Base-by-base conservation (phyloP, 2,797 vertebrate species). In the Tokudaia tokunoshimensis region DNA sequence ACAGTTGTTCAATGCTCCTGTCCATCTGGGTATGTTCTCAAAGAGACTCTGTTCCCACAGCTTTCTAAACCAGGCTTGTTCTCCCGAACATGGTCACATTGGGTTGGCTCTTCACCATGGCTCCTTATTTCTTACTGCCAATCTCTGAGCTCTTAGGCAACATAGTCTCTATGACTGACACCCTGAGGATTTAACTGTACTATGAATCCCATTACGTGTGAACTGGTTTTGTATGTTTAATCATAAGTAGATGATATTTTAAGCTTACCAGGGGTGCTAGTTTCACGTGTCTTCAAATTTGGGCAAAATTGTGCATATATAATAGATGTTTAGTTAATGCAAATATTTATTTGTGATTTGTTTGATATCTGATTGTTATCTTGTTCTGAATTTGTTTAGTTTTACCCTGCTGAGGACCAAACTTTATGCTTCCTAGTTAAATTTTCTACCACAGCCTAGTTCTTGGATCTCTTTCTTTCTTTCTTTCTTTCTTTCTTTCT, bases 271-370 rank as follows among this genome's bases (percentile, higher is more conserved):
- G 47, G 44, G 15, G 80, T 89, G 52, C 1, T 63, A 37, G 82
- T 29, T 96, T 89, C 37, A 91, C 26, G 72, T 92, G 14, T 26
- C 34, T 95, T 89, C 75, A 92, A 41, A 87, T 96, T 80, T 47
- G 91, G 86, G 47, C 17, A 67, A 11, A 85, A 13, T 57, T 20
- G 37, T 92, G 34, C 29, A 19, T 31, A 93, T 26, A 75, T 55
- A 83, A 29, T 83, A 89, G 57, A 7, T 82, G 12, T 9, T 95
- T 84, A 65, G n/a, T 92, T 67, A 89, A 84, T 63, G 63, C 7
- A 92, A 92, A 84, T 87, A 63, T 50, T 79, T 79, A 87, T 47
- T 63, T 65, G 22, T 83, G 55, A 0, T 44, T 55, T 26, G 14
- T 89, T 87, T 85, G 81, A 79, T 87, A 78, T 31, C 41, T 95